Evolutionary conservation across 2,113 vertebrate species (phyloP).

Genomic region (Pardalotus punctatus): DNA sequence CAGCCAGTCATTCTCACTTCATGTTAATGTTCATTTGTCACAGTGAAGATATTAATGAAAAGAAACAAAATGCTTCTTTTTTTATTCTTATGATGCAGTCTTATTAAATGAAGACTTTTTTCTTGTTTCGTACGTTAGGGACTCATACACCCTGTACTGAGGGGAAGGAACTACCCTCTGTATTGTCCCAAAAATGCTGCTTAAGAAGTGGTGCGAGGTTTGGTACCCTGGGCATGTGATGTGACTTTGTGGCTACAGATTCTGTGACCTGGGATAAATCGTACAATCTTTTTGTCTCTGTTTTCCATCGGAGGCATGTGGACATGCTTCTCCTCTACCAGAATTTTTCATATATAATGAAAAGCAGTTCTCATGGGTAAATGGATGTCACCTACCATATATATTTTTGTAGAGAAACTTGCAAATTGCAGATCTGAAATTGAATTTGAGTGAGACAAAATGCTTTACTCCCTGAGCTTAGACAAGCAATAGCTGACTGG

Average conservation of each 20-base stretch:
- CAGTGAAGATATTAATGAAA: neutral
- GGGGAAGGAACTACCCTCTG: neutral
- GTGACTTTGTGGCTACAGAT: neutral
- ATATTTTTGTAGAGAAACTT: too few species aligned
- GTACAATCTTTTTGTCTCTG: neutral
- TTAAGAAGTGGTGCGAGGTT: neutral
- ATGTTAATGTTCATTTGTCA: neutral
- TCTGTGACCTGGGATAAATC: conserved; percentile 30
- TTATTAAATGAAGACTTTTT: neutral
- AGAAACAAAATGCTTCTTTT: neutral
- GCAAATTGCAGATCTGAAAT: too few species aligned
- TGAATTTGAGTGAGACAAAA: neutral
- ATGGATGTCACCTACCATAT: too few species aligned
- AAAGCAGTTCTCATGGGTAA: too few species aligned
- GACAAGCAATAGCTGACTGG: neutral
- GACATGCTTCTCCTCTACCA: too few species aligned
- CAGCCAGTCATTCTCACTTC: neutral
- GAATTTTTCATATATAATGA: too few species aligned
- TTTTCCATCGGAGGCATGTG: too few species aligned
- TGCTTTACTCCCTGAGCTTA: neutral
- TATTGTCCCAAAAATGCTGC: neutral
- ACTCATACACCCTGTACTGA: neutral
- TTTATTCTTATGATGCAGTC: neutral
- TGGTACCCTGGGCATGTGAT: neutral
- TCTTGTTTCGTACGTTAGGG: neutral